Conservation (phyloP, 2,797 vertebrate species). For the Cygnus olor region DNA sequence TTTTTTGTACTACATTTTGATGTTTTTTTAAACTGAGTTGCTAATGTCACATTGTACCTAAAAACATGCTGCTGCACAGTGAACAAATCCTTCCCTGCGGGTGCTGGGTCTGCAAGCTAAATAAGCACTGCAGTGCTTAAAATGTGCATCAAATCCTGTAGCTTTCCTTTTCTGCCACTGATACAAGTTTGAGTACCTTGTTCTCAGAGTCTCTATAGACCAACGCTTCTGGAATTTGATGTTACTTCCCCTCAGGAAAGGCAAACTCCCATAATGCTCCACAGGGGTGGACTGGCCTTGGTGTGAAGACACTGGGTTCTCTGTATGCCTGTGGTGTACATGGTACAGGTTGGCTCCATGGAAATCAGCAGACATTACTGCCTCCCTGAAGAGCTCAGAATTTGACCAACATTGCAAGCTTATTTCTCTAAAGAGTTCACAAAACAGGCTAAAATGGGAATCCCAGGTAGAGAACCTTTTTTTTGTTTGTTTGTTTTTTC, state of each 20-base stretch:
- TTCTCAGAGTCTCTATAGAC: not conserved
- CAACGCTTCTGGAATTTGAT: fast-evolving
- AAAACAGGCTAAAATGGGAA: not conserved
- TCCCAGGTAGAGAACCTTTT: not conserved
- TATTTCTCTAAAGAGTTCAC: not conserved
- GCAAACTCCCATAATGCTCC: not conserved
- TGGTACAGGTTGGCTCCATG: not conserved
- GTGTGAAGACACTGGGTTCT: not conserved
- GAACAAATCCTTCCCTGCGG: not conserved
- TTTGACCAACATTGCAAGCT: not conserved
- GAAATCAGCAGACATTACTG: not conserved
- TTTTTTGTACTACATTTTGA: not conserved
- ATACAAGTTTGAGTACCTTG: not conserved
- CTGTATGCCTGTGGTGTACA: not conserved
- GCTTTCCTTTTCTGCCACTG: not conserved
- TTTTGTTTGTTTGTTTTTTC: not conserved
- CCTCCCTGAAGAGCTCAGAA: not conserved
- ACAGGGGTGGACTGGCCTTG: not conserved
- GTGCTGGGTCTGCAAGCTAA: not conserved
- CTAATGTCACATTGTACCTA: not conserved
- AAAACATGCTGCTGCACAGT: not conserved
- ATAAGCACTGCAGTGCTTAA: not conserved
- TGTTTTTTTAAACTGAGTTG: not conserved
- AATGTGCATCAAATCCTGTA: not conserved
- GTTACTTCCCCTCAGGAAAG: not conserved